Conservation (phyloP, 2,113 vertebrate genomes). For the Trichechus manatus region DNA sequence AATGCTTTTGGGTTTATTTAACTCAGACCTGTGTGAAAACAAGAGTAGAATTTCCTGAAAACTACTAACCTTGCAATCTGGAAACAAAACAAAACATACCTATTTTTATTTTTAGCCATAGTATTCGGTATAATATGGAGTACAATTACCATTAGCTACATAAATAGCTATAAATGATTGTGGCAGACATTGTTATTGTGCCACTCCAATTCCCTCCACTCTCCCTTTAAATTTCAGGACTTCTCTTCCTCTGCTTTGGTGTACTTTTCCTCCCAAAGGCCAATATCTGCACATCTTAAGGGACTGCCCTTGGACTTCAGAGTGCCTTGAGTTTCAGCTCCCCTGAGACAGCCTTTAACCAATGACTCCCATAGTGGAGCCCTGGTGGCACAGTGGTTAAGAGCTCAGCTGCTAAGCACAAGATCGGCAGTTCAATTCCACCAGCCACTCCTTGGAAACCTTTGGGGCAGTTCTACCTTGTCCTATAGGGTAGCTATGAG, state of each 20-base stretch:
- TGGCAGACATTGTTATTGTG: not conserved
- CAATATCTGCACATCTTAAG: rapidly evolving
- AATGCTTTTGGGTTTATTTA: not conserved
- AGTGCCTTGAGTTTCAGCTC: not conserved
- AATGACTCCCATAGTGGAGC: not conserved
- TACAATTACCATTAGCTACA: not conserved
- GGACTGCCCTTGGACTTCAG: not conserved
- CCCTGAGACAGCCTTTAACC: not conserved
- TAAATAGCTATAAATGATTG: not conserved
- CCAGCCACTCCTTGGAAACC: no score
- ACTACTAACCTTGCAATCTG: not conserved
- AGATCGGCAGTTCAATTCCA: no score
- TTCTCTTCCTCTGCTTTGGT: not conserved
- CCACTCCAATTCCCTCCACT: not conserved
- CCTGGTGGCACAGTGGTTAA: no score
- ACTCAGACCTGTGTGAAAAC: not conserved
- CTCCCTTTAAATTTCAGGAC: not conserved
- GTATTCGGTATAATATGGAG: not conserved
- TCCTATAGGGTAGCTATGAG: no score
- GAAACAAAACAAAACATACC: not conserved
- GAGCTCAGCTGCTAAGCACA: no score
- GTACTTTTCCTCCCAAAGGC: not conserved
- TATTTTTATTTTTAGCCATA: not conserved
- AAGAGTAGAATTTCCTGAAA: not conserved
- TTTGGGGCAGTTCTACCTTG: no score